A percentile compares a stretch with the other conserved stretches of the same genome.
These are phyloP conservation scores for Scaptomyza parva DNA, from an alignment of 2,888 invertebrate genomes.

Conservation along the genomic window DNA sequence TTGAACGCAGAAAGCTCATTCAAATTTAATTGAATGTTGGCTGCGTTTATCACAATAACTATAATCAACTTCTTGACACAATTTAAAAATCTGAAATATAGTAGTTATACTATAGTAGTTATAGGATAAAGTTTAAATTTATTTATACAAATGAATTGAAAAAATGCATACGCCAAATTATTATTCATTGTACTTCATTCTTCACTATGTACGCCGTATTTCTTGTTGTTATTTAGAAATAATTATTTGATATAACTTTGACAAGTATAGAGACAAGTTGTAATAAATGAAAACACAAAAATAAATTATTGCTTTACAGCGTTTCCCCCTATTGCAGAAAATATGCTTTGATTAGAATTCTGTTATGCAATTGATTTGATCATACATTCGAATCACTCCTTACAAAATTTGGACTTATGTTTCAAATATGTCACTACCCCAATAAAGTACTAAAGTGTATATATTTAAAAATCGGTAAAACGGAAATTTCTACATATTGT, in stretches of 20 bases:
- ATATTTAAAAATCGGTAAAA: not conserved
- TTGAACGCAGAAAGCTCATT: slow-evolving; percentile 1
- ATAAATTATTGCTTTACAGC: too few relatives aligned
- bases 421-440: not conserved
- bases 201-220: too few relatives aligned
- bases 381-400: too few relatives aligned
- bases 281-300: too few relatives aligned
- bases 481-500: not conserved
- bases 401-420: too few relatives aligned
- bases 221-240: too few relatives aligned
- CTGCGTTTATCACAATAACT: not conserved
- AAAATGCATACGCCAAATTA: not conserved
- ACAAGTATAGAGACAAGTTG: too few relatives aligned
- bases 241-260: too few relatives aligned
- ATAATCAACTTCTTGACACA: not conserved
- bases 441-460: not conserved
- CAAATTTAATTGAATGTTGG: slow-evolving; percentile 24
- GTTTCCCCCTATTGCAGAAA: too few relatives aligned
- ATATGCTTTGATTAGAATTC: not conserved
- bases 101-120: too few relatives aligned
- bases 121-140: too few relatives aligned
- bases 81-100: not conserved
- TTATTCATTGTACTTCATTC: not conserved
- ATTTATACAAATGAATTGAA: not conserved
- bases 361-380: too few relatives aligned